These are phyloP conservation scores for Ennomos erosarius DNA, from an alignment of 2,888 invertebrate genomes.

Conservation along the genomic window DNA sequence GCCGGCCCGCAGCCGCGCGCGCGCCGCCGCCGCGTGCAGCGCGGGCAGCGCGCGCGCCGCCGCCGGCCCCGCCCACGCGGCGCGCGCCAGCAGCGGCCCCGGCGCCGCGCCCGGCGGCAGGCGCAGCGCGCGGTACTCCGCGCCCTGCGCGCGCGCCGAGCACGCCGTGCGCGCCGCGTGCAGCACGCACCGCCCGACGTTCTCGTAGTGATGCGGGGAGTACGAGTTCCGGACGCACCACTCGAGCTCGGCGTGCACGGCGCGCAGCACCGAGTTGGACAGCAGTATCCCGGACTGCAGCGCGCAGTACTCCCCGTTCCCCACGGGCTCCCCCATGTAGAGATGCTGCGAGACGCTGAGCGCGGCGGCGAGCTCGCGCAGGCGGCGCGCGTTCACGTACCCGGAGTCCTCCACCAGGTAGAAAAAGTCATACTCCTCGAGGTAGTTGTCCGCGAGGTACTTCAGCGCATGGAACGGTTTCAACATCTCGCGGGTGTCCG, in stretches of 20 bases:
- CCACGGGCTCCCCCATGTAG: conserved; percentile 90
- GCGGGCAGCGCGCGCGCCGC: conserved; percentile 73
- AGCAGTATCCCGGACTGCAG: conserved; percentile 93
- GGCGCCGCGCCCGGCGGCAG: conserved; percentile 48
- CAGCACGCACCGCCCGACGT: conserved; percentile 94
- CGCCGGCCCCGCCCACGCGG: conserved; percentile 43
- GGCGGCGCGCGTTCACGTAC: conserved; percentile 92
- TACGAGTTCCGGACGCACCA: conserved; percentile 96
- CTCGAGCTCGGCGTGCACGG: conserved; percentile 91
- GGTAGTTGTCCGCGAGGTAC: conserved; percentile 95
- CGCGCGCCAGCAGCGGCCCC: conserved; percentile 12
- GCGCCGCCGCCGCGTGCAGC: conserved; percentile 86
- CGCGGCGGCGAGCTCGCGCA: conserved; percentile 89
- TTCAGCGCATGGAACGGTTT: conserved; percentile 95
- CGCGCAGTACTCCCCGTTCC: conserved; percentile 87
- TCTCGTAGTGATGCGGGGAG: conserved; percentile 93
- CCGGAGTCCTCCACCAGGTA: conserved; percentile 93
- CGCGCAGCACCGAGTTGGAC: conserved; percentile 93
- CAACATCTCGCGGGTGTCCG: conserved; percentile 89
- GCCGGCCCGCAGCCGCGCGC: conserved; percentile 80
- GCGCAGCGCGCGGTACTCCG: conserved; percentile 49
- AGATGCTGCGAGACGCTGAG: conserved; percentile 94
- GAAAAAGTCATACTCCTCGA: conserved; percentile 97
- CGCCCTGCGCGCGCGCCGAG: conserved; percentile 80
- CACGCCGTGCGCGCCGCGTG: conserved; percentile 89